A percentile compares a stretch with the other conserved stretches of the same genome.
phyloP scores from a whole-genome alignment of 2,888 invertebrate species.

The Drosophila greeni region DNA sequence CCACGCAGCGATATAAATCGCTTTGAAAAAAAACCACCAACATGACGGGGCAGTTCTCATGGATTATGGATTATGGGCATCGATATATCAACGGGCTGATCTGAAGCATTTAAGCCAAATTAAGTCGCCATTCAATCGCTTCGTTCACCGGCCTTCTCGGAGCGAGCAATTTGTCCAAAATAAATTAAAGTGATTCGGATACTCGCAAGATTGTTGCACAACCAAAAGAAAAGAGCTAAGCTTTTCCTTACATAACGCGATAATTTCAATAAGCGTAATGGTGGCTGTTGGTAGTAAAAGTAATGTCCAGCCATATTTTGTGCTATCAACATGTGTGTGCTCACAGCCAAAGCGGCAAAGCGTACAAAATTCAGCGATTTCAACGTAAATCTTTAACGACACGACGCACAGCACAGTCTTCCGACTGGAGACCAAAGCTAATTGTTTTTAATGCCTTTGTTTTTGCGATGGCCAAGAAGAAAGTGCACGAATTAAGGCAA shows the following conservation, averaged over 20 bases:
- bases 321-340: slow-evolving; percentile 41
- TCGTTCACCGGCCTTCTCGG: slow-evolving; percentile 27
- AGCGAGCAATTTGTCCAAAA: slow-evolving; percentile 46
- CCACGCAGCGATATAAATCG: slow-evolving; percentile 12
- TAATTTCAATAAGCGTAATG: slow-evolving; percentile 41
- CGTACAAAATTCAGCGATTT: slow-evolving; percentile 48
- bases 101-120: slow-evolving; percentile 58
- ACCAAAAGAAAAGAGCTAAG: slow-evolving; percentile 39
- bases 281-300: slow-evolving; percentile 47
- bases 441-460: slow-evolving; percentile 55
- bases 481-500: slow-evolving; percentile 62
- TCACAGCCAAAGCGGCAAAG: slow-evolving; percentile 58
- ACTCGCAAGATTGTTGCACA: slow-evolving; percentile 55
- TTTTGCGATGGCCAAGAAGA: slow-evolving; percentile 56
- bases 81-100: slow-evolving; percentile 29
- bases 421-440: slow-evolving; percentile 49
- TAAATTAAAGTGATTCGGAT: slow-evolving; percentile 58
- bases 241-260: slow-evolving; percentile 53
- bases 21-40: slow-evolving; percentile 18
- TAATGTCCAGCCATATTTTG: slow-evolving; percentile 51
- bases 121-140: slow-evolving; percentile 58
- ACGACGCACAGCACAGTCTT: slow-evolving; percentile 20
- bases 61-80: slow-evolving; percentile 26
- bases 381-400: slow-evolving; percentile 58
- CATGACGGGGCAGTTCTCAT: slow-evolving; percentile 30